Percentiles rank a stretch among this genome's conserved stretches.
phyloP scores from a whole-genome alignment of 92 coral and sea anemone species.

The Epizoanthus rinbou region DNA sequence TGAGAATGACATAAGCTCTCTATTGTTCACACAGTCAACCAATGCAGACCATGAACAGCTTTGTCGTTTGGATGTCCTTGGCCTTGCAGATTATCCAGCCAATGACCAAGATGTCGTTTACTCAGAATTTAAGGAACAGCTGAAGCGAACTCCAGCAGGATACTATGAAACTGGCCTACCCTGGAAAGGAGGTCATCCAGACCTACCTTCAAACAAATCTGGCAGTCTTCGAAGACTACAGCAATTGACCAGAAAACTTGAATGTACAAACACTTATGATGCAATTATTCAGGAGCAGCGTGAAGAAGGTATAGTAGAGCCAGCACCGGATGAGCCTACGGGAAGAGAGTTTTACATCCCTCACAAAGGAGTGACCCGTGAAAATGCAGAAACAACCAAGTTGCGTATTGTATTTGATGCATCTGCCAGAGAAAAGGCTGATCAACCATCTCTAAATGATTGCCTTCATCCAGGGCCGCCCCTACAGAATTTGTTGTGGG shows the following conservation, averaged over 20 bases:
- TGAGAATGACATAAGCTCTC: conserved; percentile 16
- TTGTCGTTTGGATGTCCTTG: conserved; percentile 56
- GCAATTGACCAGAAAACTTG: conserved; percentile 9
- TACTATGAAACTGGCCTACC: conserved; percentile 18
- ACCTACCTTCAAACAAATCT: conserved; percentile 6
- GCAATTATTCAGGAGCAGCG: conserved; percentile 24
- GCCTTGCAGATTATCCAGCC: conserved; percentile 41
- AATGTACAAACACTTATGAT: conserved; percentile 13
- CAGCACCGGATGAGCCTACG: neutral
- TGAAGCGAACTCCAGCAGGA: neutral
- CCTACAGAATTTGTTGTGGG: conserved; percentile 25
- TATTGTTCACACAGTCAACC: conserved; percentile 22
- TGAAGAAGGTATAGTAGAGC: conserved; percentile 10
- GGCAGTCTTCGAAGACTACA: conserved; percentile 13
- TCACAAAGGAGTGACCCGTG: conserved; percentile 4
- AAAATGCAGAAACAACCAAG: conserved; percentile 6
- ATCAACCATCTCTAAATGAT: conserved; percentile 1
- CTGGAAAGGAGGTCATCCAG: neutral
- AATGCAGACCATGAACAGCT: conserved; percentile 45
- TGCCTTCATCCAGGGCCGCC: conserved; percentile 22
- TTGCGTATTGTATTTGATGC: conserved; percentile 7
- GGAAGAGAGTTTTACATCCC: conserved; percentile 11
- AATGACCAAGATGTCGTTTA: conserved; percentile 40
- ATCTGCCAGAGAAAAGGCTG: neutral
- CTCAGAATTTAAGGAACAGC: conserved; percentile 34